Evolutionary conservation across 2,888 invertebrate genomes (phyloP), one percentile per base, ranked within the genome.

Genomic region (Schrankia costaestrigalis): DNA sequence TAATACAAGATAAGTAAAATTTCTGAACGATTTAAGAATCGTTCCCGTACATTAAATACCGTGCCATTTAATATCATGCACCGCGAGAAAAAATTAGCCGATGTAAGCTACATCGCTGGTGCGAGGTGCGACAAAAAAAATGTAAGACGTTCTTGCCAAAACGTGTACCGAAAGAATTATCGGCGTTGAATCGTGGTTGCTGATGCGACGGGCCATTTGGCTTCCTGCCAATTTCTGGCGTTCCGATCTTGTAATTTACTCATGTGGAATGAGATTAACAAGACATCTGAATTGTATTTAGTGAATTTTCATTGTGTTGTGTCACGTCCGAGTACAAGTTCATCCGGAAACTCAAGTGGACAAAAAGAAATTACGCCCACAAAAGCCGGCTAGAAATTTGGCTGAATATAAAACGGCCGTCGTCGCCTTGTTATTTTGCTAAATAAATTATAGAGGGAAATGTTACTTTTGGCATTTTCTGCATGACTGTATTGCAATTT

Each of bases 171-270:
- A 67, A 74, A 71, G 70, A 73, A 75, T 76, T 74, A 79, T 78
- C 64, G 71, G 70, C 61, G 55, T 61, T 60, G 67, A 66, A 70
- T 67, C 64, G 69, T 63, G 68, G 69, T 49, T 50, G 66, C 66
- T 70, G 76, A 77, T 72, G 77, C 72, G 67, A 63, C 69, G 64
- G 59, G 63, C 74, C 71, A 78, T 82, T 81, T 84, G 84, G 83
- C 75, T 30, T 28, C 19, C 34, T 42, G 74, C 85, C 83, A 84
- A 62, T 43, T 59, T 61, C 29, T 43, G 61, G 57, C 68, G 63
- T 59, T 62, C 58, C 71, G 73, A 77, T 80, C 77, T 78, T 78
- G 80, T 80, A 78, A 78, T 75, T 76, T 70, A 75, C 78, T 71
- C 76, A 63, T 66, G 75, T 64, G 71, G 70, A 77, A 78, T 67